Base-by-base conservation (phyloP, 2,888 invertebrate genomes). In the Mimumesa dahlbomi region DNA sequence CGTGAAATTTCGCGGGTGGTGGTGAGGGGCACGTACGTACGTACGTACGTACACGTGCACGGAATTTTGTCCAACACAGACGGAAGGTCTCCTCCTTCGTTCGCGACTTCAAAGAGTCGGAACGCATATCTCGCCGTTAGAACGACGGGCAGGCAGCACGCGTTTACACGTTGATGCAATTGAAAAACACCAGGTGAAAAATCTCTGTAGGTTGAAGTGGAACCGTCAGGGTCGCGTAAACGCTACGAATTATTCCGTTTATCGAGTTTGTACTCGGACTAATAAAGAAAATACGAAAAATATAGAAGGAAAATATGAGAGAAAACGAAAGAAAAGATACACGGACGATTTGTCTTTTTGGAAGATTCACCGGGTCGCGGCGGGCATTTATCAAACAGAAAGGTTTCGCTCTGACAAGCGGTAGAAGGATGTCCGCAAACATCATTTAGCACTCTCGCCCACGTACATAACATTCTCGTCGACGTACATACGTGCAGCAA, bases 11-110 rank as follows among this genome's bases (percentile, higher is more conserved):
- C 77, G 50, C 50, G 76, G 58, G 48, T 58, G 79, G 77, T 79
- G 79, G 79, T 78, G 79, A 79, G 79, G 79, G 79, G 79, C 79
- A 79, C 79, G 68, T 75, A 56, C 65, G n/a, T n/a, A n/a, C n/a
- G n/a, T n/a, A n/a, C n/a, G n/a, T n/a, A n/a, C n/a, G n/a, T n/a
- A n/a, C n/a, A n/a, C n/a, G n/a, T n/a, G n/a, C n/a, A n/a, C 25
- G 25, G 25, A 25, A 25, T 25, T 25, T 25, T 25, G 3, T 25
- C 3, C 3, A 5, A 25, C 25, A 25, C 25, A 62, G 50, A 59
- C 59, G 46, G 4, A 67, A 71, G 43, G 65, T 73, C 53, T 48
- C 71, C 63, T 38, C 63, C 11, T 11, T 59, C 56, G 58, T 50
- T 43, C 58, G 38, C 29, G 45, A 59, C 66, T 57, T 77, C 69